Evolutionary conservation across 1,140 invertebrate genomes (phyloP), one percentile per base, ranked within the genome.

Genomic region (Halictus rubicundus): DNA sequence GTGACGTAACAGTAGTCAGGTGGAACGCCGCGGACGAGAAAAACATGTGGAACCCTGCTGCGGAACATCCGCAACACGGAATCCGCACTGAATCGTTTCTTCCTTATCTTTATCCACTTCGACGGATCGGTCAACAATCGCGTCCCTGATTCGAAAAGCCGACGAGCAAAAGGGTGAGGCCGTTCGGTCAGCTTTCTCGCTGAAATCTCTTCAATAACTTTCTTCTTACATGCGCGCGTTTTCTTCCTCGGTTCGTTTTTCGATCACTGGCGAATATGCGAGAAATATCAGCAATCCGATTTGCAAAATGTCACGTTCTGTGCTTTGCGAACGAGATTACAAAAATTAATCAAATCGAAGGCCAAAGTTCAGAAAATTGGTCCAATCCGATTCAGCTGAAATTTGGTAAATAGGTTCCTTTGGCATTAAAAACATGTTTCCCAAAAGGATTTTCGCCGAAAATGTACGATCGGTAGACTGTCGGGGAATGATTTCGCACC

Each of bases 61-160:
- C 54, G 68, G 74, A 72, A 72, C 64, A 49, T 23, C 37, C n/a
- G 80, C 60, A 76, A 80, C 66, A 70, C 60, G 54, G 37, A 83
- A 80, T 83, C 61, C 69, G 57, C 76, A 27, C 54, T 68, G 76
- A 73, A 82, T 73, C 76, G 69, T 42, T 68, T 49, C 42, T 57
- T 63, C 59, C 81, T 86, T 86, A 86, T 86, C 85, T 86, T 46
- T 78, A 70, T 80, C 63, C 85, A 81, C 76, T 80, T 77, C 72
- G 73, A 19, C 73, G 80, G 37, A 83, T 86, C 85, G 77, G 65
- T 59, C 76, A 80, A 82, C 59, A 73, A 85, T 84, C 46, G 84
- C 19, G 63, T 64, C 46, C 54, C 60, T 37, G 77, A 80, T 83
- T 76, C 21, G 25, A 60, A 64, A 77, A 75, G 77, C 79, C 68